These are phyloP conservation scores for Agrotis exclamationis DNA, from an alignment of 2,888 invertebrate genomes.

Conservation along the genomic window DNA sequence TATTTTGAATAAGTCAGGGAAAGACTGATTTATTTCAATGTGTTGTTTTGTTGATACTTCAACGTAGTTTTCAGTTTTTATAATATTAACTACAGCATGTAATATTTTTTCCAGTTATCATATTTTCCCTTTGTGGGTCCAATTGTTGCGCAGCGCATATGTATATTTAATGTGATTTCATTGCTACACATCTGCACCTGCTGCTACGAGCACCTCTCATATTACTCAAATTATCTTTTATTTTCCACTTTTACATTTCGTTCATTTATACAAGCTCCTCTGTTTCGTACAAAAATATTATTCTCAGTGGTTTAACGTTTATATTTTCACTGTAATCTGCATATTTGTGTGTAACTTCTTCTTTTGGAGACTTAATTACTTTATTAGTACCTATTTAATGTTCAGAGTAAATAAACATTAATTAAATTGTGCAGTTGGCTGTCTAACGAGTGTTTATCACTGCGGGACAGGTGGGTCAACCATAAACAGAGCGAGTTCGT, in stretches of 20 bases:
- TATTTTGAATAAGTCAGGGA: slow-evolving; percentile 21
- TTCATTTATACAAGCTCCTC: slow-evolving; percentile 28
- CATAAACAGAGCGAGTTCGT: slow-evolving; percentile 77
- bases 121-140: slow-evolving; percentile 41
- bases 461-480: slow-evolving; percentile 74
- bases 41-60: slow-evolving; percentile 29
- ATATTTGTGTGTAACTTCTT: slow-evolving; percentile 13
- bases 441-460: slow-evolving; percentile 68
- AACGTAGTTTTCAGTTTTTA: slow-evolving; percentile 11
- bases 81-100: slow-evolving; percentile 9
- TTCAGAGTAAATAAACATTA: slow-evolving; percentile 54
- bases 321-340: slow-evolving; percentile 4
- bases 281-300: slow-evolving; percentile 31
- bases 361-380: slow-evolving; percentile 19
- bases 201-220: slow-evolving; percentile 18
- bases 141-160: slow-evolving; percentile 31
- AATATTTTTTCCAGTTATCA: slow-evolving; percentile 37
- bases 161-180: slow-evolving; percentile 43
- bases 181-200: slow-evolving; percentile 47
- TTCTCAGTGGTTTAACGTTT: slow-evolving; percentile 20
- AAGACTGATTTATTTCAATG: slow-evolving; percentile 37
- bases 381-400: slow-evolving; percentile 19
- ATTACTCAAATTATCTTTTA: slow-evolving; percentile 49
- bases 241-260: slow-evolving; percentile 40
- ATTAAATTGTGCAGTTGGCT: slow-evolving; percentile 62